Conservation (phyloP, 2,113 vertebrate species). For the Psophia crepitans region DNA sequence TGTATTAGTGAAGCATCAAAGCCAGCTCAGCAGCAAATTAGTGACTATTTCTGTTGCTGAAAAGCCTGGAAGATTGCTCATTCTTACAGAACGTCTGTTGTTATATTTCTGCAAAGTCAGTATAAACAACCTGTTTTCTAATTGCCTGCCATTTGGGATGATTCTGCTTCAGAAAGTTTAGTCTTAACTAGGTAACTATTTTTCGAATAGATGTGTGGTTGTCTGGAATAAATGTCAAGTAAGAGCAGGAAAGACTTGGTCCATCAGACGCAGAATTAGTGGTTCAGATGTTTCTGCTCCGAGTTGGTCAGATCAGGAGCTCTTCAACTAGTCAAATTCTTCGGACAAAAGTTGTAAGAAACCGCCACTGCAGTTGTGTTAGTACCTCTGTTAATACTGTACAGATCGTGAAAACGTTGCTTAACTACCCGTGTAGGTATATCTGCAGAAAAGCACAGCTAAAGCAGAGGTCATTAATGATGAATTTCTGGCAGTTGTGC, state of each 20-base stretch:
- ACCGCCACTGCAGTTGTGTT: background rate
- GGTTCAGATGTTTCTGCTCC: background rate
- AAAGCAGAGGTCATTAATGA: background rate
- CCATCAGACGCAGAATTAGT: background rate
- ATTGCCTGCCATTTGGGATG: background rate
- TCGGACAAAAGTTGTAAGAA: background rate
- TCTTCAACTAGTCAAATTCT: background rate
- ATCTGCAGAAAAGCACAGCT: background rate
- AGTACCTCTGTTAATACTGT: background rate
- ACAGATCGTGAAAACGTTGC: background rate
- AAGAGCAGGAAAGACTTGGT: background rate
- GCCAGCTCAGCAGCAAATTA: background rate
- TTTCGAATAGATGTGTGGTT: background rate
- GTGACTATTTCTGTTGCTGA: background rate
- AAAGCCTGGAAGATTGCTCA: background rate
- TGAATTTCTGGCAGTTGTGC: background rate
- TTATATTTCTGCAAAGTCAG: background rate
- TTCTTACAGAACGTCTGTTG: background rate
- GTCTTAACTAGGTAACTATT: background rate
- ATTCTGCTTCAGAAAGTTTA: background rate
- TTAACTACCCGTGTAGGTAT: background rate
- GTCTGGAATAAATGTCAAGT: background rate
- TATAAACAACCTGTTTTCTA: background rate
- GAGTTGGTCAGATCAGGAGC: background rate
- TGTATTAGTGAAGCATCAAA: background rate